phyloP scores from a whole-genome alignment of 1,140 invertebrate species.

The Neuroterus valhalla region DNA sequence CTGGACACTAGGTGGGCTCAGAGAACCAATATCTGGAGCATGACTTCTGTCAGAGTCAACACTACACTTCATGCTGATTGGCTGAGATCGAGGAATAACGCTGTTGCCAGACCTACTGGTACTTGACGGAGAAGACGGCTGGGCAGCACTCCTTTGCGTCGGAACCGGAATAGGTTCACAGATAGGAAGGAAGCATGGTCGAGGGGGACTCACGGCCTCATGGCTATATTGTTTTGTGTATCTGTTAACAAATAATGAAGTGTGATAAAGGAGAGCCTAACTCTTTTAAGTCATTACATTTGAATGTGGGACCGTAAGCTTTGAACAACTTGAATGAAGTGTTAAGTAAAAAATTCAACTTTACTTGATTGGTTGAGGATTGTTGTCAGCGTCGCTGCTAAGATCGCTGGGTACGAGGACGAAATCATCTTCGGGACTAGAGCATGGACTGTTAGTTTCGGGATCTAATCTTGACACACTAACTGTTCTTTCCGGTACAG shows the following conservation, averaged over 20 bases:
- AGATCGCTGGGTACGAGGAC: slow-evolving; percentile 87
- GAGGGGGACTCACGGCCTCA: slow-evolving; percentile 77
- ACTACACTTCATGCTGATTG: slow-evolving; percentile 85
- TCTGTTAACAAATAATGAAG: slow-evolving; percentile 40
- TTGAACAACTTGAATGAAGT: neutral
- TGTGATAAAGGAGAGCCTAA: neutral
- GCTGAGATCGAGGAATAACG: slow-evolving; percentile 86
- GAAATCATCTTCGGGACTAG: slow-evolving; percentile 89
- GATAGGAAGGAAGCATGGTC: slow-evolving; percentile 82
- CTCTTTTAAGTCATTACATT: neutral
- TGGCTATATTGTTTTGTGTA: slow-evolving; percentile 67
- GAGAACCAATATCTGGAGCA: slow-evolving; percentile 86
- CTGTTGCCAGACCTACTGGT: slow-evolving; percentile 63
- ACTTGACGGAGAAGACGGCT: slow-evolving; percentile 66
- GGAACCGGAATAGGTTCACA: slow-evolving; percentile 88
- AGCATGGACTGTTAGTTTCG: slow-evolving; percentile 75
- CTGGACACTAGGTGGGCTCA: slow-evolving; percentile 92
- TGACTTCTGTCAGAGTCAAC: slow-evolving; percentile 79
- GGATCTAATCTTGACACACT: slow-evolving; percentile 63
- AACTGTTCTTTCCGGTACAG: slow-evolving; percentile 64
- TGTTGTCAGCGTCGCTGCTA: slow-evolving; percentile 75
- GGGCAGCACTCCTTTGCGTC: slow-evolving; percentile 78
- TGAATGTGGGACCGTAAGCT: neutral
- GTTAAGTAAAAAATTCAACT: slow-evolving; percentile 4
- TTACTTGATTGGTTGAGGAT: slow-evolving; percentile 65